Evolutionary conservation across 92 coral and sea anemone genomes (phyloP).

Genomic region (Epizoanthus illoricatus): DNA sequence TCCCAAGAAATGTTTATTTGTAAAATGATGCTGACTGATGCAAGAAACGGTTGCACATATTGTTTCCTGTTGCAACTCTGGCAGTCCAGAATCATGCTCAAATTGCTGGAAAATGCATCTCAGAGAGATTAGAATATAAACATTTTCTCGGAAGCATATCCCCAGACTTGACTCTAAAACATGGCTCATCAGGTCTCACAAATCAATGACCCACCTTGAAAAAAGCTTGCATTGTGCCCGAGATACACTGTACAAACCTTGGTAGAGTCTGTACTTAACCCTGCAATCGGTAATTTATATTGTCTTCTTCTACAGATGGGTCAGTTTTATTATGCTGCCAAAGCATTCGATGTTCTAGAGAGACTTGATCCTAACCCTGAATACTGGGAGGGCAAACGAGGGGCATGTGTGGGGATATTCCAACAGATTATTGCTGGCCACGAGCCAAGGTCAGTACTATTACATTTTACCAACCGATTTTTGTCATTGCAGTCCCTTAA

Average conservation of each 20-base stretch:
- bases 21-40: too few relatives aligned
- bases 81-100: too few relatives aligned
- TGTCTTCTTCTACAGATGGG: conserved; percentile 78
- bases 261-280: too few relatives aligned
- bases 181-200: too few relatives aligned
- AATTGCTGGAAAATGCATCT: too few relatives aligned
- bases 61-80: too few relatives aligned
- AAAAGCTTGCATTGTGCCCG: not conserved
- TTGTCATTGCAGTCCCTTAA: not conserved
- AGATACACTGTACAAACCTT: not conserved
- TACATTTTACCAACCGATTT: not conserved
- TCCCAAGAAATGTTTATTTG: too few relatives aligned
- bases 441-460: conserved; percentile 83
- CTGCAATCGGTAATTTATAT: not conserved
- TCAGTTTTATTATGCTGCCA: conserved; percentile 97
- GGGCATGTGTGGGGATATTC: conserved; percentile 99
- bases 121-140: too few relatives aligned
- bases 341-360: conserved; percentile 97
- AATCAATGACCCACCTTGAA: too few relatives aligned
- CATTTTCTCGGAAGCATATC: too few relatives aligned
- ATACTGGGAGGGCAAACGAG: conserved; percentile 99
- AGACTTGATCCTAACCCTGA: conserved; percentile 99
- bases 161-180: too few relatives aligned
- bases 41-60: too few relatives aligned
- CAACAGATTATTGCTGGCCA: conserved; percentile 98